Evolutionary conservation across 2,888 invertebrate genomes (phyloP).

Genomic region (Clostera curtula): DNA sequence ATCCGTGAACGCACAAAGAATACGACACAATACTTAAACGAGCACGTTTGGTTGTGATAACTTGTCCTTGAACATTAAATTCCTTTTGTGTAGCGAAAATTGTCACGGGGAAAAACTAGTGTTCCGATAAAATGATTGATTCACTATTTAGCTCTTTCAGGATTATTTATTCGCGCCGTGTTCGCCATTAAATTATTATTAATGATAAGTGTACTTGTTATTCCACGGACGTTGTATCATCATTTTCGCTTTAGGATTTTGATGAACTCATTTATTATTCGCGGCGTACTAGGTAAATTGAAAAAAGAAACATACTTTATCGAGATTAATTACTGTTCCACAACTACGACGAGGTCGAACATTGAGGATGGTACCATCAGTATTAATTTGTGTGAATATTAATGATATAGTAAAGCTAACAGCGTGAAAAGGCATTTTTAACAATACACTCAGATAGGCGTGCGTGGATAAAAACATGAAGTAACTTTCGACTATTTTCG

Average conservation of each 20-base stretch:
- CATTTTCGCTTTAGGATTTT: background rate
- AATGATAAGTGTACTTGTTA: conserved; percentile 6
- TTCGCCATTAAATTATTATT: conserved; percentile 1
- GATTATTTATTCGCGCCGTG: background rate
- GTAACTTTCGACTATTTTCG: conserved; percentile 63
- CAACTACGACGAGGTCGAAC: too few species aligned
- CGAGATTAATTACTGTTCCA: background rate
- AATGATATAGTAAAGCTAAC: conserved; percentile 6
- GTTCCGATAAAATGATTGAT: too few species aligned
- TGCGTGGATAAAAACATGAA: conserved; percentile 43
- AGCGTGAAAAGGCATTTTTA: conserved; percentile 2
- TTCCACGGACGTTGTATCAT: background rate
- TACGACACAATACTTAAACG: too few species aligned
- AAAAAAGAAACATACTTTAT: conserved; percentile 3
- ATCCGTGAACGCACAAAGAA: too few species aligned
- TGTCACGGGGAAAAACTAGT: too few species aligned
- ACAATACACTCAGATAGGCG: conserved; percentile 22
- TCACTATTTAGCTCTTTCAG: too few species aligned
- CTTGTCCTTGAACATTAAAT: too few species aligned
- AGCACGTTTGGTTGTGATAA: too few species aligned
- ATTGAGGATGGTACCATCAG: background rate
- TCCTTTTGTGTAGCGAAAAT: too few species aligned
- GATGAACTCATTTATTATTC: background rate
- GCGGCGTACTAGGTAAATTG: background rate
- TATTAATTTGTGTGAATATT: conserved; percentile 7